Evolutionary conservation across 1,140 invertebrate genomes (phyloP), one percentile per base, ranked within the genome.

Genomic region (Globodera rostochiensis): DNA sequence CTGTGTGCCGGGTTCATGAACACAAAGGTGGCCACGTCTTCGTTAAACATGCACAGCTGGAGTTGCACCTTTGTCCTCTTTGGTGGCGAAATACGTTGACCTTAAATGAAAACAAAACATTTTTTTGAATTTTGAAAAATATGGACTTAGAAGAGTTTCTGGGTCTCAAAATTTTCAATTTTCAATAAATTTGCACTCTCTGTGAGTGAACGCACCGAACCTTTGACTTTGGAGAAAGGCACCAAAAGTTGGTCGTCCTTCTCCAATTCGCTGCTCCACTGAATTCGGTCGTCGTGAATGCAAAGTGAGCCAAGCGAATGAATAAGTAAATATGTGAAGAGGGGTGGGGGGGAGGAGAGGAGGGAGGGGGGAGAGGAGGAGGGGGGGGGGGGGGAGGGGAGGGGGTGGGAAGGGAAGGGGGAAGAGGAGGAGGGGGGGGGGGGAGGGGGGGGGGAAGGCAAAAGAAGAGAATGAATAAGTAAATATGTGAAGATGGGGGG

Each of bases 21-120:
- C 90, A 98, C 97, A 92, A 99, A 99, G 53, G 96, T 98, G 2
- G 95, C 96, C 25, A 95, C 95, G 69, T 94, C 93, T 13, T 87
- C 87, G 92, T 96, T 95, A 88, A 98, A 94, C 82, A 99, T 91
- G 57, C 98, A 95, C 13, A 98, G 93, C 92, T 99, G 98, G n/a
- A 99, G 92, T 91, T 99, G 98, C 77, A 99, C 95, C 92, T 99
- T 98, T 45, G 95, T 93, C 92, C 98, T 99, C 11, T 95, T 95
- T 88, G 96, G 96, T 0, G 97, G 96, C 73, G 96, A 98, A 86
- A 99, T 98, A 91, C 98, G 98, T 92, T 99, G 97, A 81, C 94
- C 96, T 97, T 69, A 76, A 88, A 67, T 21, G 45, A 19, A 57
- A 53, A 45, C 46, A 75, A 19, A n/a, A n/a, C n/a, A 50, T 57